phyloP scores from a whole-genome alignment of 2,888 invertebrate genomes.

The Parapristionchus giblindavisi region DNA sequence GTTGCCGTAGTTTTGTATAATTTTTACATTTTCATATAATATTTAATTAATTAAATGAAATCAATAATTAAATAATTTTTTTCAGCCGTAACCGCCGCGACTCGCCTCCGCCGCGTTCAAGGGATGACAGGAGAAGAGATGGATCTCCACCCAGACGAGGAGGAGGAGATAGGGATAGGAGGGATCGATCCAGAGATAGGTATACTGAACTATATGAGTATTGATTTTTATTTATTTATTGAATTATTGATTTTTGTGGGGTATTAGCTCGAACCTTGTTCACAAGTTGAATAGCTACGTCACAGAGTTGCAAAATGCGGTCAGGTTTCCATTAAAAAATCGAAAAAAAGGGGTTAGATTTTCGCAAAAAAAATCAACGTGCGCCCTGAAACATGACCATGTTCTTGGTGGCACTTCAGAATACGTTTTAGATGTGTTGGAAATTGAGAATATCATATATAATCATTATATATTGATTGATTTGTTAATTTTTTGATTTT shows the following conservation, averaged over 20 bases:
- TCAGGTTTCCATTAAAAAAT: too few relatives aligned
- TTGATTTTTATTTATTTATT: neutral
- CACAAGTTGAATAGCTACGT: too few relatives aligned
- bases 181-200: constrained; percentile 32
- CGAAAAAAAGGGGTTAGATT: too few relatives aligned
- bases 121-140: constrained; percentile 14
- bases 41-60: neutral
- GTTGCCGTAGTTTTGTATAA: neutral
- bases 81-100: constrained; percentile 19
- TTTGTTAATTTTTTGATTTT: neutral
- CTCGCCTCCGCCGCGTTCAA: neutral
- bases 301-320: too few relatives aligned
- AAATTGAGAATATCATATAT: too few relatives aligned
- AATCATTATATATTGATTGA: neutral
- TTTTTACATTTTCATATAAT: neutral
- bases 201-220: neutral
- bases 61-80: too few relatives aligned
- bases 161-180: constrained; percentile 22
- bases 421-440: too few relatives aligned
- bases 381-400: too few relatives aligned
- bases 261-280: too few relatives aligned
- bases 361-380: too few relatives aligned
- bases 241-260: too few relatives aligned
- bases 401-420: too few relatives aligned
- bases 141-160: constrained; percentile 15